Evolutionary conservation across 2,888 invertebrate species (phyloP), one percentile per base, ranked within the genome.

Genomic region (Cantharis flavilabris): DNA sequence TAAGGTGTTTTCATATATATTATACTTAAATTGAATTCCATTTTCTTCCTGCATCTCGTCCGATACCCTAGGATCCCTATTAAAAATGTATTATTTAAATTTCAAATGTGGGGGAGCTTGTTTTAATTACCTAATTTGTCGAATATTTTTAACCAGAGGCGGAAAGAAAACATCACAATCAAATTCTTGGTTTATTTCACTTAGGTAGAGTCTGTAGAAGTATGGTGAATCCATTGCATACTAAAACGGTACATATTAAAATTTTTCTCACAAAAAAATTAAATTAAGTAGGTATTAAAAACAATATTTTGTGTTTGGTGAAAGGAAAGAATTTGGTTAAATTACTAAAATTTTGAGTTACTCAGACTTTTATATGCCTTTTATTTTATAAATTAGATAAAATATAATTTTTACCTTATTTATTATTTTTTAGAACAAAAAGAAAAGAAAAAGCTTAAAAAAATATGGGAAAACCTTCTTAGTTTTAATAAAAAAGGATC

Each of bases 101-200:
- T 67, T 26, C 67, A 18, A 3, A 62, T 11, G 23, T 77, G 0
- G 71, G 49, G 73, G 62, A 28, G 62, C 62, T 30, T 23, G 67
- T 26, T 26, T 70, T 81, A 88, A 88, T 86, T 89, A 93, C 88
- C 86, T 85, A 3, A 91, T 84, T 82, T 88, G 84, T 70, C 88
- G 85, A 82, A 94, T 94, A 75, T 90, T 86, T 0, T 90, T 85
- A 0, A 90, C 90, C 62, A 97, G 92, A 16, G 90, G 81, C 0
- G 95, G 94, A 82, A 98, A 95, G 88, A 96, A 98, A 0, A 95
- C 94, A 86, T 98, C 98, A 86, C 97, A 97, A 3, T 95, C 92
- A 85, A 93, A 97, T 0, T 91, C 84, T 62, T 93, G 92, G 79
- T 93, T 90, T n/a, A 98, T 92, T 85, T 93, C 92, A 0, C 98